Conservation (phyloP, 2,797 vertebrate species). For the Aotus griseimembra region DNA sequence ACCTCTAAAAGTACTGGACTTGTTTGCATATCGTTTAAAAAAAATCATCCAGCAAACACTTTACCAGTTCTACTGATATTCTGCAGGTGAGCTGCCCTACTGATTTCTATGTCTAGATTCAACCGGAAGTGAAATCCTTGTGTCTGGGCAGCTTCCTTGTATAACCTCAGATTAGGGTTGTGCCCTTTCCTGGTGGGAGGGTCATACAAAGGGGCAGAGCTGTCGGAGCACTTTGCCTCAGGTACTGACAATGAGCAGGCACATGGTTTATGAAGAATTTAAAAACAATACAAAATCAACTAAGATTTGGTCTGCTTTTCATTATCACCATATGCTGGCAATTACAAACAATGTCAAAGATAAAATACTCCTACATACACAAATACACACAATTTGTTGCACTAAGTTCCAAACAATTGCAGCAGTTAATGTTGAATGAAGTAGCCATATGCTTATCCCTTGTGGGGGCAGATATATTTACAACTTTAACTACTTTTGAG, state of each 20-base stretch:
- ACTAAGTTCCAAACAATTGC: background rate
- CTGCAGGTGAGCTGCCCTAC: background rate
- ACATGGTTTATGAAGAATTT: background rate
- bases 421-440: background rate
- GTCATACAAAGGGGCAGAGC: background rate
- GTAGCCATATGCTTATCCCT: background rate
- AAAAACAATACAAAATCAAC: background rate
- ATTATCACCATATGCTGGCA: background rate
- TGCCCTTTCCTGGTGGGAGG: background rate
- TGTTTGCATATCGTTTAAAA: background rate
- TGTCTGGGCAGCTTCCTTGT: background rate
- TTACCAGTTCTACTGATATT: background rate
- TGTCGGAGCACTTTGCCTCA: background rate
- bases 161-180: background rate
- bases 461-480: background rate
- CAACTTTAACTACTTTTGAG: background rate
- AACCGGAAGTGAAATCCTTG: background rate
- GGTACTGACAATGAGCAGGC: background rate
- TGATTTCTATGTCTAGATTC: background rate
- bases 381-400: background rate
- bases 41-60: background rate
- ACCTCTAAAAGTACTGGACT: background rate
- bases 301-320: background rate
- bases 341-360: conserved; percentile 21
- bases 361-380: background rate